Base-by-base conservation (phyloP, 2,888 invertebrate species). In the Alviniconcha strummeri region DNA sequence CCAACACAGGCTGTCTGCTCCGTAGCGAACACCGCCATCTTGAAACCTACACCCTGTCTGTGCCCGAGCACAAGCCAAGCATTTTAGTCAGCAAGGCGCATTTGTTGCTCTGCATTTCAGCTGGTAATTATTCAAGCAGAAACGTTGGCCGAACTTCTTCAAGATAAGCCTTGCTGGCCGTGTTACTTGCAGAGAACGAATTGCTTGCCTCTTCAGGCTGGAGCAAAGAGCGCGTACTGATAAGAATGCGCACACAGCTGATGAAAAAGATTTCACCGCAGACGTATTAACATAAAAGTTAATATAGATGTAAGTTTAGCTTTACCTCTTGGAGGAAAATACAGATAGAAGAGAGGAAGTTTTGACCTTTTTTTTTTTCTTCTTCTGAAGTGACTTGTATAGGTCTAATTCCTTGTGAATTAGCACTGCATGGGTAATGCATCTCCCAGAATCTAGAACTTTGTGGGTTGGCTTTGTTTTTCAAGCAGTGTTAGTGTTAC, bases 11-110 rank as follows among this genome's bases (percentile, higher is more conserved):
- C 55, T 71, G 69, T 8, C 54, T 54, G 79, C 69, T 54, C 54
- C 80, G 36, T 60, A 80, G 17, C 74, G 52, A 56, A 19, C 56
- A 77, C 82, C 82, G 82, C 82, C 82, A 82, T 82, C 76, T 82
- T 82, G 82, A 82, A 82, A 82, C 82, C 54, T 82, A 82, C 77
- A 77, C 82, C 82, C 82, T 64, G 55, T 75, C 60, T 56, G 79
- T 79, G 79, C 79, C 64, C 64, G 56, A 57, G 77, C 77, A 17
- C 77, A 77, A 17, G 77, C 67, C 11, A 56, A 76, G 77, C 77
- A 77, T 76, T 75, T 55, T 76, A 81, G 82, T 76, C 75, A 57
- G 76, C 36, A 76, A 60, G 82, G 75, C 82, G 82, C 55, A 55
- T 76, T 75, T 76, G 82, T 67, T 56, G 82, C 76, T 52, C 82